These are phyloP conservation scores for Darevskia nairensis DNA, from an alignment of 2,797 vertebrate genomes.

Conservation along the genomic window DNA sequence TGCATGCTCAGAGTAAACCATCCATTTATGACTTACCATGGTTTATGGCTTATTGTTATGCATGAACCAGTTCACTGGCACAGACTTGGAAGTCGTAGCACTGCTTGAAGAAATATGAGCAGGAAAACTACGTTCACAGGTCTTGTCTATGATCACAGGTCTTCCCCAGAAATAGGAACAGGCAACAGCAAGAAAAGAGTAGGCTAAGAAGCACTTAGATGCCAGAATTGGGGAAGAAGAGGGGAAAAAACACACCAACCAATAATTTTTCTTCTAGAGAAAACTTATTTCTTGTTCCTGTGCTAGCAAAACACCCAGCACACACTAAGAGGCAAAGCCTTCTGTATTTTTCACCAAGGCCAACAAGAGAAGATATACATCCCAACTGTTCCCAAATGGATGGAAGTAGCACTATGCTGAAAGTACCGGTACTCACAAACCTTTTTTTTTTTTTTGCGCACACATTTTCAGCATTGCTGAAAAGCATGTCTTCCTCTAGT, in stretches of 20 bases:
- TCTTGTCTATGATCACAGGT: not conserved
- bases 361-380: conserved; percentile 14
- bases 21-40: too few species aligned
- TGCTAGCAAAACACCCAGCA: conserved; percentile 3
- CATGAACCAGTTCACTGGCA: too few species aligned
- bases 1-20: too few species aligned
- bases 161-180: not conserved
- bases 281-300: conserved; percentile 19
- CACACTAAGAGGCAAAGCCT: conserved; percentile 43
- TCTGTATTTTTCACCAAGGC: conserved; percentile 11
- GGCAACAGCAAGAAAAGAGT: not conserved
- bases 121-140: not conserved
- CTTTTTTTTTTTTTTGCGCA: not conserved
- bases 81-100: not conserved
- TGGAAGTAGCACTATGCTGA: not conserved
- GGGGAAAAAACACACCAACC: too few species aligned
- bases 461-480: not conserved
- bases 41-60: too few species aligned
- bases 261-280: conserved; percentile 36
- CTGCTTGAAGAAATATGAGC: not conserved
- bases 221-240: conserved; percentile 42
- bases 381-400: not conserved
- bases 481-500: not conserved
- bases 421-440: not conserved
- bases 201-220: not conserved